A percentile compares a stretch with the other conserved stretches of the same genome.
phyloP scores from a whole-genome alignment of 2,797 vertebrate genomes.

The Erpetoichthys calabaricus region DNA sequence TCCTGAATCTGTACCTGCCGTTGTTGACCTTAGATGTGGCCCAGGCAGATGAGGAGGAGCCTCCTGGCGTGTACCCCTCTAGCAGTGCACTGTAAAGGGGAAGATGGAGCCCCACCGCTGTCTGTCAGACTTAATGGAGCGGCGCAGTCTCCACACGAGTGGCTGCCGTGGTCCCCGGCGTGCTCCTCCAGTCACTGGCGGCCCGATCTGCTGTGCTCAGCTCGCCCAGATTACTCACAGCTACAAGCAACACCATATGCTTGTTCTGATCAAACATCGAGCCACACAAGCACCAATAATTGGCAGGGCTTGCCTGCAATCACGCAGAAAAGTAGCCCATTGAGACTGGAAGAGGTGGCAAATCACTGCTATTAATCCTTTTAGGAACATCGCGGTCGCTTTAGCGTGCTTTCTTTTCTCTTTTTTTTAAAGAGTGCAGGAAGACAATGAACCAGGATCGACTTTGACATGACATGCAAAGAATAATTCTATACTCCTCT shows the following conservation, averaged over 20 bases:
- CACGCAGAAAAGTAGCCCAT: slow-evolving; percentile 63
- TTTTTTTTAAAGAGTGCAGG: slow-evolving; percentile 40
- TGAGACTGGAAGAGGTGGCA: slow-evolving; percentile 57
- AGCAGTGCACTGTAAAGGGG: too few relatives aligned
- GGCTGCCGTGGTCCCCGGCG: too few relatives aligned
- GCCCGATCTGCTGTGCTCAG: slow-evolving; percentile 32
- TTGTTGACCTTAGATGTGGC: too few relatives aligned
- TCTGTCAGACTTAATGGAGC: too few relatives aligned
- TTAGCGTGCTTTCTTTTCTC: slow-evolving; percentile 38
- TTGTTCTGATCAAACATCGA: slow-evolving; percentile 58
- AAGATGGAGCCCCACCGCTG: too few relatives aligned
- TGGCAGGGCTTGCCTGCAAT: slow-evolving; percentile 55
- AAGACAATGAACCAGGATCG: slow-evolving; percentile 17
- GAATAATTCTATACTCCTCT: too few relatives aligned
- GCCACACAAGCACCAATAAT: slow-evolving; percentile 58
- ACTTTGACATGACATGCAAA: too few relatives aligned
- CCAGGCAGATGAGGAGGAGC: too few relatives aligned
- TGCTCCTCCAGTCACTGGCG: slow-evolving; percentile 18
- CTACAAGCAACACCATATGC: slow-evolving; percentile 57
- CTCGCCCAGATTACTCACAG: slow-evolving; percentile 34
- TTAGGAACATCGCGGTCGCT: slow-evolving; percentile 41
- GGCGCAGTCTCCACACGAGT: too few relatives aligned
- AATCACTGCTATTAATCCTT: slow-evolving; percentile 63
- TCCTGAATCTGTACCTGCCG: too few relatives aligned
- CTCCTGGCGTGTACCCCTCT: too few relatives aligned